Base-by-base conservation (phyloP, 2,797 vertebrate species). In the Bradypus variegatus region DNA sequence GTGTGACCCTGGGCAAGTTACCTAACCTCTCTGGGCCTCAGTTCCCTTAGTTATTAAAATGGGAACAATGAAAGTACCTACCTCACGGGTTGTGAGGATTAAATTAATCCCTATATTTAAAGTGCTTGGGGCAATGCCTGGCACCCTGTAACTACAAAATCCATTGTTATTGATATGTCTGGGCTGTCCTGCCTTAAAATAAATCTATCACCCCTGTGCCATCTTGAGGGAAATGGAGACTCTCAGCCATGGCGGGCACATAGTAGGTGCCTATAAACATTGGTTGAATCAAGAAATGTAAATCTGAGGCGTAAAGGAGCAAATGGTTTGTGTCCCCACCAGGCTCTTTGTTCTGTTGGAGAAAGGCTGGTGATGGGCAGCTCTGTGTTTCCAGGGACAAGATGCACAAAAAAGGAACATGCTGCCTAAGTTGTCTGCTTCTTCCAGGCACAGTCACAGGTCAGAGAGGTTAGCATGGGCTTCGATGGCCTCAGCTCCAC, bases 371-470 rank as follows among this genome's bases (percentile, higher is more conserved):
- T 6, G 23, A 12, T 1, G 0, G 0, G 9, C 36, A 1, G 36
- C 33, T 31, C 82, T 2, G 11, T 2, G 29, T 50, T 3, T 50
- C 27, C 23, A 4, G 36, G 48, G 64, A 70, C 23, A 13, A 55
- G 79, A 67, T 0, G 0, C 31, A 25, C 15, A 9, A 5, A 23
- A 12, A 65, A 4, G 10, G 9, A 0, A 4, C 0, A 1, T 3
- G 38, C 1, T 5, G 45, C 48, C 25, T 1, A 7, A 6, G 31
- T 18, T 7, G 5, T 5, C 79, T 1, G 3, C n/a, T 79, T 64
- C 65, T 9, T 70, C n/a, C 11, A 14, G 81, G 53, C 65, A 1
- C 1, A 15, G 3, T 6, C 5, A 0, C 1, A 1, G 38, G 12
- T n/a, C 67, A 41, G 53, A 23, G 91, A 89, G 16, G 72, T 29